Percentiles rank a stretch among this genome's conserved stretches.
Evolutionary conservation across 53 echinoderm and acorn worm species (phyloP).

Genomic region (Arbacia lixula): DNA sequence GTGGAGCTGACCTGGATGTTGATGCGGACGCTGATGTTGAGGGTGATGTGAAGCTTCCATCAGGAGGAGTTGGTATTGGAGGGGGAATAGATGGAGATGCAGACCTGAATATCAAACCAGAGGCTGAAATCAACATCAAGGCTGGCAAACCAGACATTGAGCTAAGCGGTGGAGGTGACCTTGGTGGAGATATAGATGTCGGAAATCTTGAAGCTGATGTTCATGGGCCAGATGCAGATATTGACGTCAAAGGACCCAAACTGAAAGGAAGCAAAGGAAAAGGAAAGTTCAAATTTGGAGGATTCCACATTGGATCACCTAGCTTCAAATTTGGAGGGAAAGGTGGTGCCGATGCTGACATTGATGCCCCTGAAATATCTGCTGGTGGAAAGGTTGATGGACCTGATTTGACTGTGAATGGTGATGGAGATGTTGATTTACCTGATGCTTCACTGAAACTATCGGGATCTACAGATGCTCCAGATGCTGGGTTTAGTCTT

Average conservation of each 20-base stretch:
- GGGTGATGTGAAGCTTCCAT: constrained; percentile 30
- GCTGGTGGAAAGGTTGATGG: constrained; percentile 8
- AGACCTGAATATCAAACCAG: constrained; percentile 20
- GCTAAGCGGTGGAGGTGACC: constrained; percentile 42
- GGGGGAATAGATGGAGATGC: no score
- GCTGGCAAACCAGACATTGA: constrained; percentile 59
- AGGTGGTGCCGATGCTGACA: constrained; percentile 10
- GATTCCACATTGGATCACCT: neutral
- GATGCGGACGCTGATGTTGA: neutral
- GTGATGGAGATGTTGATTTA: constrained; percentile 16
- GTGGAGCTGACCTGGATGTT: neutral
- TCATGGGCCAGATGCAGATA: constrained; percentile 35
- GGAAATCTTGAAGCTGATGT: neutral
- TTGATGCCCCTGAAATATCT: neutral
- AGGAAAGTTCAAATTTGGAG: constrained; percentile 24
- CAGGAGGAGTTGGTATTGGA: constrained; percentile 50
- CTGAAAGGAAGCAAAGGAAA: constrained; percentile 9
- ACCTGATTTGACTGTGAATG: constrained; percentile 32
- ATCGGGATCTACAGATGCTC: constrained; percentile 8
- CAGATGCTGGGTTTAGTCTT: constrained; percentile 21
- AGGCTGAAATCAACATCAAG: constrained; percentile 55
- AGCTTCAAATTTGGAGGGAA: constrained; percentile 4
- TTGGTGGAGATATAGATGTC: neutral
- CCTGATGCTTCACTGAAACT: constrained; percentile 20
- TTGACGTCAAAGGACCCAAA: constrained; percentile 41